A percentile compares a stretch with the other conserved stretches of the same genome.
Conservation (phyloP, 2,113 vertebrate species). For the Nesoenas mayeri region DNA sequence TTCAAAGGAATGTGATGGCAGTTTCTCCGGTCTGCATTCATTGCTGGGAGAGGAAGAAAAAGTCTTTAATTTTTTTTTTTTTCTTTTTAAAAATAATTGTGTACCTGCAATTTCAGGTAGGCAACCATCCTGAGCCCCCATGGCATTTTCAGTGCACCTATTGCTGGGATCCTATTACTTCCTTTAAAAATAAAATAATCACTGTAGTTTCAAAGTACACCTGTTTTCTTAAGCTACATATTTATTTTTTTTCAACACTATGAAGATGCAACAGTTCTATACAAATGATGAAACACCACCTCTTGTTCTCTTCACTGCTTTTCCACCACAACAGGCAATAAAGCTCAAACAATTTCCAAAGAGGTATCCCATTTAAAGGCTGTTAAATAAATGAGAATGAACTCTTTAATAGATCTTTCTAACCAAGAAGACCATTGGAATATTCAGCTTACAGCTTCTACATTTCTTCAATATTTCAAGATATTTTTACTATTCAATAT, state of each 20-base stretch:
- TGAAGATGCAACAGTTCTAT: neutral
- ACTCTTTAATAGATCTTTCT: neutral
- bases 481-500: neutral
- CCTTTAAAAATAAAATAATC: neutral
- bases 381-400: neutral
- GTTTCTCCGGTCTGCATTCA: slow-evolving; percentile 89
- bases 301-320: neutral
- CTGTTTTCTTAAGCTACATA: neutral
- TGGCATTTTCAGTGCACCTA: neutral
- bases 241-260: neutral
- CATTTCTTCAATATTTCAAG: neutral
- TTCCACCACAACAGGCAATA: neutral
- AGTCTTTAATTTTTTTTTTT: neutral
- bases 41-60: slow-evolving; percentile 72
- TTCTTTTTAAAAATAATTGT: neutral
- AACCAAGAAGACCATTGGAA: neutral
- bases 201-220: neutral
- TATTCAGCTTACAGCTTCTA: neutral
- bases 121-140: neutral
- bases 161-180: neutral
- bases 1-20: slow-evolving; percentile 96
- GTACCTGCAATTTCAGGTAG: neutral
- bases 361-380: neutral
- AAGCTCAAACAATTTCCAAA: neutral
- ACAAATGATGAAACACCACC: neutral